phyloP scores from a whole-genome alignment of 2,113 vertebrate genomes.

The Ramphastos sulfuratus region DNA sequence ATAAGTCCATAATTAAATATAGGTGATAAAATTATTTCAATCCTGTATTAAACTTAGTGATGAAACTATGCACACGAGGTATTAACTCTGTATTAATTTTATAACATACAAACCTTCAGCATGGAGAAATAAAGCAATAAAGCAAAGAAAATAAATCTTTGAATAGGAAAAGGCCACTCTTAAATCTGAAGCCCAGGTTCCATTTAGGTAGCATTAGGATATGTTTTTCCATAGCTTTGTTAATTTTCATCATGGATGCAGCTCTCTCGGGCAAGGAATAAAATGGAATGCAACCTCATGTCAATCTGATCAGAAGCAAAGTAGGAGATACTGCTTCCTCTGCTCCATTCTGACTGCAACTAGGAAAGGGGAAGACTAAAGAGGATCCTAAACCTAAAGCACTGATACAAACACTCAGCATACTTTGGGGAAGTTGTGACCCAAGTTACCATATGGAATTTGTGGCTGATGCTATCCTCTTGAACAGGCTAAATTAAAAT shows the following conservation, averaged over 20 bases:
- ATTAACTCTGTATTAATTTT: not conserved
- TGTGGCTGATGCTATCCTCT: not conserved
- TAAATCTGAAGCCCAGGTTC: not conserved
- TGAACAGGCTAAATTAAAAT: not conserved
- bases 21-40: slow-evolving; percentile 12
- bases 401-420: not conserved
- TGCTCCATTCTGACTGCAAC: not conserved
- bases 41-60: not conserved
- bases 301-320: not conserved
- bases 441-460: not conserved
- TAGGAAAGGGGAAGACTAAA: not conserved
- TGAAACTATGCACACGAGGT: not conserved
- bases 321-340: not conserved
- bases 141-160: not conserved
- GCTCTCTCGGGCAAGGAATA: not conserved
- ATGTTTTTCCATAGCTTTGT: not conserved
- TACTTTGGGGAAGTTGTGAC: not conserved
- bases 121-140: not conserved
- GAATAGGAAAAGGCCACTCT: not conserved
- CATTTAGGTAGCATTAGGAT: not conserved
- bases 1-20: not conserved
- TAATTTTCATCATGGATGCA: no score
- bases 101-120: not conserved
- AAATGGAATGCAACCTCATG: not conserved
- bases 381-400: not conserved